Conservation (phyloP, 2,888 invertebrate genomes). For the Mellilla xanthometata region DNA sequence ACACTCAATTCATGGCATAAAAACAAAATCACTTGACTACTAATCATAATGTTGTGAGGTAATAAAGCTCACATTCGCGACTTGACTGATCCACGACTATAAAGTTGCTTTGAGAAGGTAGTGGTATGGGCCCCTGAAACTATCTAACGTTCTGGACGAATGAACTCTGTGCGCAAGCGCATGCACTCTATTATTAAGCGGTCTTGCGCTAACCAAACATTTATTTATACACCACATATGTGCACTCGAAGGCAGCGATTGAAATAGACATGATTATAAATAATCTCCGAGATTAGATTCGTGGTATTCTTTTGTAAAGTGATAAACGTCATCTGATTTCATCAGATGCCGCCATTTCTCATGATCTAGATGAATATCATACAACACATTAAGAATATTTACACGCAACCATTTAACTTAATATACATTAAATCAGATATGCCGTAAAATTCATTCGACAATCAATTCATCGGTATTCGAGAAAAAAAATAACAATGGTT, state of each 20-base stretch:
- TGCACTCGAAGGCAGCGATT: not conserved
- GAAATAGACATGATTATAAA: conserved; percentile 7
- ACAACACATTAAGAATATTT: not conserved
- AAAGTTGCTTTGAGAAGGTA: too few relatives aligned
- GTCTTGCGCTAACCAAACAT: conserved; percentile 11
- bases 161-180: conserved; percentile 16
- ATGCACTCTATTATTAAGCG: conserved; percentile 18
- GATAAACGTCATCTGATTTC: not conserved
- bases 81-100: too few relatives aligned
- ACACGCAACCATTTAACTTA: not conserved
- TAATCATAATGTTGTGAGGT: too few relatives aligned
- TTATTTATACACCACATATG: conserved; percentile 8
- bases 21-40: too few relatives aligned
- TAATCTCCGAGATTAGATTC: not conserved
- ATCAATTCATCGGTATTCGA: too few relatives aligned
- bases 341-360: not conserved
- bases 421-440: not conserved
- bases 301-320: not conserved
- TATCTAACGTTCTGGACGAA: conserved; percentile 24
- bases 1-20: too few relatives aligned
- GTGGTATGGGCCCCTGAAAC: conserved; percentile 4
- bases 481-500: too few relatives aligned
- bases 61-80: too few relatives aligned
- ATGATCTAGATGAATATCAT: not conserved
- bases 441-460: not conserved